Base-by-base conservation (phyloP, 2,888 invertebrate genomes). In the Archips crataeganus region DNA sequence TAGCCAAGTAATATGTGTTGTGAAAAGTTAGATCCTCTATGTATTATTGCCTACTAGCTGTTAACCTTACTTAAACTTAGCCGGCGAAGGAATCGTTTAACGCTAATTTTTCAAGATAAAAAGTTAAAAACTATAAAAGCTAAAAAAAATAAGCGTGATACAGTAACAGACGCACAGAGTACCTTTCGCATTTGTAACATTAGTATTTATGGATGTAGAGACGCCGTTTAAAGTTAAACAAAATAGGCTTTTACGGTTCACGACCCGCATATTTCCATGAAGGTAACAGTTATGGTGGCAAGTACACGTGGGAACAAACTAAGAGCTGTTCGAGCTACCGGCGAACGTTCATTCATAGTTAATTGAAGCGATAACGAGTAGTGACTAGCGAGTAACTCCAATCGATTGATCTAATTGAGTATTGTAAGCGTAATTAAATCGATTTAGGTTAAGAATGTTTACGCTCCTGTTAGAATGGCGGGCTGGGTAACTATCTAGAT, bases 221-320 rank as follows among this genome's bases (percentile, higher is more conserved):
- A 32, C 36, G 39, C 57, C n/a, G 34, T 54, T 49, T 59, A 4
- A 39, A 39, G 39, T 39, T 13, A 34, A 51, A 68, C 57, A 75
- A 74, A 70, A 73, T 61, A 60, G 72, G 67, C 47, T 63, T 34
- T 32, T 54, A 49, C 67, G 49, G 76, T 76, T 75, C 76, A 75
- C 72, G 76, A 75, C 75, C 76, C 70, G 75, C 71, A 64, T 75
- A 76, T 70, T 71, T 69, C 68, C 63, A 71, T 72, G 65, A 71
- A 39, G 73, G 72, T 49, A 70, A 66, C 70, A 59, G 71, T 74
- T 42, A 51, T 70, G 70, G 67, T 10, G 10, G 63, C 63, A 59
- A 34, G 51, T 42, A 13, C 42, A 32, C 42, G 45, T 23, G 36
- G 45, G 63, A 63, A 63, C 47, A 57, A 4, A 11, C 57, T 54